Evolutionary conservation across 2,888 invertebrate species (phyloP).

Genomic region (Lampropteryx suffumata): DNA sequence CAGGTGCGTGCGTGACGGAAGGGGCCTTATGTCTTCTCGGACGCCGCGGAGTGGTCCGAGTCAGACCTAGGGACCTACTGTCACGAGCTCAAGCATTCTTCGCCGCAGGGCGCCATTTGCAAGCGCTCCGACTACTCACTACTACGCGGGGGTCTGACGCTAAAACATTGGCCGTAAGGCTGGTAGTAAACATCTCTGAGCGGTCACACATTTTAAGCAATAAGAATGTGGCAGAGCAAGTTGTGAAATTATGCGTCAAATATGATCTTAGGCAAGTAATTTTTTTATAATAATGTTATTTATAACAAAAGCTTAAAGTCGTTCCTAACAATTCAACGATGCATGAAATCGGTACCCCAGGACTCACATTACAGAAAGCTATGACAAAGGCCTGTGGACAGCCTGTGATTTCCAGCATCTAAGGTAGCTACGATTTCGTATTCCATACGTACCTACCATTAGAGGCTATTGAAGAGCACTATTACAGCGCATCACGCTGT

Average conservation of each 20-base stretch:
- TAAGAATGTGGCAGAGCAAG: constrained; percentile 64
- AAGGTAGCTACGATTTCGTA: too few species aligned
- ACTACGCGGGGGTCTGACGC: constrained; percentile 56
- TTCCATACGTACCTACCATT: too few species aligned
- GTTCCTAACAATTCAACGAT: too few species aligned
- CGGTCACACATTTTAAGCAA: constrained; percentile 60
- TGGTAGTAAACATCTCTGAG: constrained; percentile 57
- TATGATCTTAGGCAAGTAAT: constrained; percentile 59
- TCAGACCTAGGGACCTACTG: constrained; percentile 84
- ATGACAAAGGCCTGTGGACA: too few species aligned
- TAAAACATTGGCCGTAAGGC: constrained; percentile 50
- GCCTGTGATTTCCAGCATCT: too few species aligned
- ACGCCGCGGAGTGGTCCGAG: constrained; percentile 85
- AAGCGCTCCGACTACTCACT: constrained; percentile 64
- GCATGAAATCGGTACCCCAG: too few species aligned
- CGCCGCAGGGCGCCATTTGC: constrained; percentile 81
- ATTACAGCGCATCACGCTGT: too few species aligned
- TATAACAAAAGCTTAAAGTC: too few species aligned
- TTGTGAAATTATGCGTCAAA: constrained; percentile 66
- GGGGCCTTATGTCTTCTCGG: constrained; percentile 83
- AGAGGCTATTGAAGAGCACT: too few species aligned
- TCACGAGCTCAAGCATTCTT: constrained; percentile 81
- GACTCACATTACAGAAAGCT: too few species aligned
- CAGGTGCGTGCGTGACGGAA: constrained; percentile 73
- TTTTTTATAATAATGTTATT: not conserved